These are phyloP conservation scores for Drosophila anomalata DNA, from an alignment of 2,888 invertebrate genomes.

Conservation along the genomic window DNA sequence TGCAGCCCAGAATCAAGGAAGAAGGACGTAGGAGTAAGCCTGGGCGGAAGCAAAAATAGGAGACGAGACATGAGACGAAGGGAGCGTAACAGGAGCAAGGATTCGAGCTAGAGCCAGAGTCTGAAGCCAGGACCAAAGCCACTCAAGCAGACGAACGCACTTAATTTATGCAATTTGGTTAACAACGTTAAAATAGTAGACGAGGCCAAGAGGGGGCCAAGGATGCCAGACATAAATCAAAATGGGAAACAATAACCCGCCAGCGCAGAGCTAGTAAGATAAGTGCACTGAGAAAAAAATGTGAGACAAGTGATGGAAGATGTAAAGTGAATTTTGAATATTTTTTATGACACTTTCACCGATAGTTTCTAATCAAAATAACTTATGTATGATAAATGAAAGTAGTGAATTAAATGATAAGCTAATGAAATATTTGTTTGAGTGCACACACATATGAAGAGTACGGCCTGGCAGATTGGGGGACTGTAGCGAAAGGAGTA, in stretches of 20 bases:
- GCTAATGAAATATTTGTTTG: no score
- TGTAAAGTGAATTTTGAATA: background rate
- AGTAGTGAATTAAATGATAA: background rate
- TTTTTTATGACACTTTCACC: background rate
- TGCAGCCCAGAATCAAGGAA: slow-evolving; percentile 56
- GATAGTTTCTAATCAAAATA: background rate
- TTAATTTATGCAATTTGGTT: slow-evolving; percentile 83
- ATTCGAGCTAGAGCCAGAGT: slow-evolving; percentile 26
- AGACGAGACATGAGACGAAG: slow-evolving; percentile 1
- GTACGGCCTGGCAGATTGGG: slow-evolving; percentile 20
- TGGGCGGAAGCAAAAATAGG: slow-evolving; percentile 7
- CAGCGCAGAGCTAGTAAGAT: slow-evolving; percentile 19
- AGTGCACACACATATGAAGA: slow-evolving; percentile 21
- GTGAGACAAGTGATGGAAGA: background rate
- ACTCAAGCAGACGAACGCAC: slow-evolving; percentile 80
- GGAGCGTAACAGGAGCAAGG: slow-evolving; percentile 11
- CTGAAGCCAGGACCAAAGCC: slow-evolving; percentile 51
- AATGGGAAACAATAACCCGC: slow-evolving; percentile 73
- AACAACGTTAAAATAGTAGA: slow-evolving; percentile 81
- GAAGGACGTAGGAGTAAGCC: slow-evolving; percentile 24
- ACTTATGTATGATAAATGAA: background rate
- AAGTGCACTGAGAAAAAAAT: slow-evolving; percentile 12
- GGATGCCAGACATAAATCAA: slow-evolving; percentile 71
- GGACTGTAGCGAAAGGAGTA: slow-evolving; percentile 67
- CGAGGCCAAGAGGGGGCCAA: slow-evolving; percentile 33